Conservation (phyloP, 2,888 invertebrate genomes). For the Miltochrista miniata region DNA sequence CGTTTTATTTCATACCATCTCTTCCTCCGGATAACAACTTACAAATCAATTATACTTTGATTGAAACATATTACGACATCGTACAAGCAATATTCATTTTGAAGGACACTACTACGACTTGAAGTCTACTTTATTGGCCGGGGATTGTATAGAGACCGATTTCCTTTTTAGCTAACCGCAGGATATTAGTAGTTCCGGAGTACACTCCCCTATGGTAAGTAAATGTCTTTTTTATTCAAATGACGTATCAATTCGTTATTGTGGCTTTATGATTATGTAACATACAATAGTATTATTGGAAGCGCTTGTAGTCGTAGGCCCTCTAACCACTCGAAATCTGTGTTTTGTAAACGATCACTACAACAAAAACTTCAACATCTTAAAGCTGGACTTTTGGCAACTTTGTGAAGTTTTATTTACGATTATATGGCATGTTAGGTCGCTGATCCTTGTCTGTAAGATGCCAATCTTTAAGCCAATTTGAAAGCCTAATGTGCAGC, state of each 20-base stretch:
- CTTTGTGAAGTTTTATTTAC: no score
- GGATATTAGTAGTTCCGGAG: conserved; percentile 5
- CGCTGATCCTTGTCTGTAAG: no score
- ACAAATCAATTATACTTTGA: background rate
- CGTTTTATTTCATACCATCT: no score
- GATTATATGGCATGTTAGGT: no score
- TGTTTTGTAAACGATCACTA: no score
- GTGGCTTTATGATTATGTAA: background rate
- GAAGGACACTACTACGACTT: background rate
- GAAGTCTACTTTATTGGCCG: background rate
- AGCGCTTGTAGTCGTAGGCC: no score
- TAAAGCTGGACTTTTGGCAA: no score
- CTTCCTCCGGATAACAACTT: no score
- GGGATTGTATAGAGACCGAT: background rate
- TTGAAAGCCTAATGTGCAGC: no score
- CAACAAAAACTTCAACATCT: no score
- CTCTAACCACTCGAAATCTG: no score
- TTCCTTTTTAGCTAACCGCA: conserved; percentile 6
- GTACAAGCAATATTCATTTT: conserved; percentile 1
- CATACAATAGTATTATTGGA: background rate
- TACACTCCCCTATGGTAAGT: background rate
- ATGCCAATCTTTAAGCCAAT: no score
- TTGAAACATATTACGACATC: background rate
- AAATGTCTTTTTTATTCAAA: background rate
- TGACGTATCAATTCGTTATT: background rate